A percentile compares a stretch with the other conserved stretches of the same genome.
Evolutionary conservation across 2,113 vertebrate species (phyloP).

Genomic region (Cephalopholis sonnerati): DNA sequence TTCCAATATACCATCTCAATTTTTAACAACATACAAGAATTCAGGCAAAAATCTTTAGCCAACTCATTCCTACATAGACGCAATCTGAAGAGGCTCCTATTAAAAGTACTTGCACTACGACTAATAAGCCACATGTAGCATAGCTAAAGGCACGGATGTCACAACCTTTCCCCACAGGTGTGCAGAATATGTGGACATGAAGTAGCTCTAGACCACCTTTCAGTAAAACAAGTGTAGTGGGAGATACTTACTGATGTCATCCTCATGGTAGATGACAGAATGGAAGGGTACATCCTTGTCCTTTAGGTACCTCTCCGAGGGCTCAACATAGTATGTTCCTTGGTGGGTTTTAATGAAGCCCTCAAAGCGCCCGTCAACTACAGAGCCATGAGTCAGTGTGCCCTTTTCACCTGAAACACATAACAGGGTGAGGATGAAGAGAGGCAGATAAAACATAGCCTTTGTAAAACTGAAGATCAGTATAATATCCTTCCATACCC

Average conservation of each 20-base stretch:
- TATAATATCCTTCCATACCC: background rate
- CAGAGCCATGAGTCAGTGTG: constrained; percentile 93
- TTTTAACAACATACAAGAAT: background rate
- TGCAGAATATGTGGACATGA: background rate
- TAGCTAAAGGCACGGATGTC: background rate
- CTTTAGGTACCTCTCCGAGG: constrained; percentile 94
- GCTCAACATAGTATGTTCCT: constrained; percentile 96
- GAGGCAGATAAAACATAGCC: background rate
- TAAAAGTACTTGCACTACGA: background rate
- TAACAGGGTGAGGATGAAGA: constrained; percentile 4
- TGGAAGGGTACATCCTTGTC: constrained; percentile 89
- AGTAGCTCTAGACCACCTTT: background rate
- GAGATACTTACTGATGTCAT: constrained; percentile 92
- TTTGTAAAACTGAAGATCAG: background rate
- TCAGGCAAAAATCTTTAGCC: background rate
- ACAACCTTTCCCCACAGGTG: background rate
- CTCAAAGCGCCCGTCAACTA: constrained; percentile 95
- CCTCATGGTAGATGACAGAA: constrained; percentile 98
- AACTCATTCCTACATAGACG: background rate
- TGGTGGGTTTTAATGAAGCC: constrained; percentile 94
- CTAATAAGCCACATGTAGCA: background rate
- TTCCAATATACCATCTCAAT: background rate
- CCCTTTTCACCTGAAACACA: constrained; percentile 90
- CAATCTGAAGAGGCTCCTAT: background rate
- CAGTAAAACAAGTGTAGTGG: background rate